Percentiles rank a stretch among this genome's conserved stretches.
Evolutionary conservation across 2,888 invertebrate genomes (phyloP).

Genomic region (Trilocha varians): DNA sequence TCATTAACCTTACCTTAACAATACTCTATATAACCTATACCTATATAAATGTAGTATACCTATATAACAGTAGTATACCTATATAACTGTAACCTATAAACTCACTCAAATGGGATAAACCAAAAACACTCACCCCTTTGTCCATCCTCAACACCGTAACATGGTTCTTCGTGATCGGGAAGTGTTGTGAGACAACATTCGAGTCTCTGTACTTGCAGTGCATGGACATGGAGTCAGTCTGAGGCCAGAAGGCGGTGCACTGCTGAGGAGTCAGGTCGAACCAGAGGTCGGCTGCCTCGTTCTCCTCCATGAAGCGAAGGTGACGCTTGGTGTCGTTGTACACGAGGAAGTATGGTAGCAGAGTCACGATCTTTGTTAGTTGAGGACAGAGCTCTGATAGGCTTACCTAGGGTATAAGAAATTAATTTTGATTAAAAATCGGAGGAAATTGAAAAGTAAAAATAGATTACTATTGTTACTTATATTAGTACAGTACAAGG

Average conservation of each 20-base stretch:
- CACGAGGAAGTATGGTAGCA: conserved; percentile 85
- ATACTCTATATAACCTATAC: too few species aligned
- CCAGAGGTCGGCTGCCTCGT: conserved; percentile 89
- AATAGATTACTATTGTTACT: not conserved
- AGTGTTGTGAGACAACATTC: conserved; percentile 82
- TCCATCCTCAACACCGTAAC: conserved; percentile 87
- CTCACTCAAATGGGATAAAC: too few species aligned
- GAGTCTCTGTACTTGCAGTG: conserved; percentile 85
- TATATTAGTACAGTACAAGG: too few species aligned
- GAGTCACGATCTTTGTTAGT: conserved; percentile 84
- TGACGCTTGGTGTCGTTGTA: conserved; percentile 78
- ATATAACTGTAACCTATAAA: too few species aligned
- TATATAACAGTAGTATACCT: too few species aligned
- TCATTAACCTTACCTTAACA: too few species aligned
- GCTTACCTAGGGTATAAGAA: conserved; percentile 54
- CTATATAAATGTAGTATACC: too few species aligned
- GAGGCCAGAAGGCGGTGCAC: conserved; percentile 86
- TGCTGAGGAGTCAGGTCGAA: conserved; percentile 80
- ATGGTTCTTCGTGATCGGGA: conserved; percentile 79
- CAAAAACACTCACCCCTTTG: conserved; percentile 78
- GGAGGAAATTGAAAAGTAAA: not conserved
- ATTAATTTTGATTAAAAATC: not conserved
- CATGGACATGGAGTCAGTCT: conserved; percentile 85
- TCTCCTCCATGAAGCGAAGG: conserved; percentile 86
- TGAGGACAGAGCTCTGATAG: conserved; percentile 81